phyloP scores from a whole-genome alignment of 1,140 invertebrate species.

The Muscidifurax raptorellus region DNA sequence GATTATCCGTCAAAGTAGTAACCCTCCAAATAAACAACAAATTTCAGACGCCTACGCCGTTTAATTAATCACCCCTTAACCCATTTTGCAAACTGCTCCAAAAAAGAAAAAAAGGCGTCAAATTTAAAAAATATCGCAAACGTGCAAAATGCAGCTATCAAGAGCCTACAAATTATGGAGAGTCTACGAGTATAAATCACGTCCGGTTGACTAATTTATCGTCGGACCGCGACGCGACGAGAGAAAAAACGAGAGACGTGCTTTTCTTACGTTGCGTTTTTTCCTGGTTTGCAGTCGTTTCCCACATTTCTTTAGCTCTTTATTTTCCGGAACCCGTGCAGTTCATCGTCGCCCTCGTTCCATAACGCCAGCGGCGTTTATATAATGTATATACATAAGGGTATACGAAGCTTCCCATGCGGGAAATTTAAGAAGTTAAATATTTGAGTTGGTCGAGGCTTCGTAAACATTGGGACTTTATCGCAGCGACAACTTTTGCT shows the following conservation, averaged over 20 bases:
- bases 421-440: background rate
- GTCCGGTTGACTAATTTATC: conserved; percentile 37
- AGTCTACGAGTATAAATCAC: conserved; percentile 30
- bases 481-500: background rate
- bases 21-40: background rate
- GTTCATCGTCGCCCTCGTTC: background rate
- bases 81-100: too few species aligned
- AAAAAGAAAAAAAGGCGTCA: background rate
- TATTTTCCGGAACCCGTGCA: background rate
- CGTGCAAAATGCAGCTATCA: conserved; percentile 27
- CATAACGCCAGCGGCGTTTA: background rate
- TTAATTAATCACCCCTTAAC: background rate
- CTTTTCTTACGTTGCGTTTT: background rate
- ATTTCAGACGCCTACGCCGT: background rate
- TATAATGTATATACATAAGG: background rate
- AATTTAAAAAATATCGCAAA: background rate
- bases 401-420: background rate
- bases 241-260: background rate
- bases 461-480: background rate
- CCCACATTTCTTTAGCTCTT: background rate
- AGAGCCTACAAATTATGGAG: conserved; percentile 16
- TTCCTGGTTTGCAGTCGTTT: background rate
- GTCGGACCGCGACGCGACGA: background rate
- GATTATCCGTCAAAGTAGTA: too few species aligned
- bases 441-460: background rate